Percentiles rank a stretch among this genome's conserved stretches.
These are phyloP conservation scores for Hyaena hyaena DNA, from an alignment of 2,113 vertebrate species.

Conservation along the genomic window DNA sequence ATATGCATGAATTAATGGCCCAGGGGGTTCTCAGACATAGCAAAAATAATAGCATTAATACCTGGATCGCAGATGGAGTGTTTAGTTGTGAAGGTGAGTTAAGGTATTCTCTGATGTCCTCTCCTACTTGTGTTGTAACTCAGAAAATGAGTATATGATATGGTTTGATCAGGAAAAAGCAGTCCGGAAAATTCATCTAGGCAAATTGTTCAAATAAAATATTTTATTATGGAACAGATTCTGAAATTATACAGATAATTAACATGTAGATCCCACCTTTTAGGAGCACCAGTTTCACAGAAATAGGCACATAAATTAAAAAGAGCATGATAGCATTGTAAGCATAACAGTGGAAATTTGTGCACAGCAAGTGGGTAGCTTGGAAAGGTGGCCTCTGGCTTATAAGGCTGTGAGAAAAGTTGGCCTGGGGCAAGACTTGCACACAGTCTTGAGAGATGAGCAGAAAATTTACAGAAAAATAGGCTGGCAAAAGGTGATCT, in stretches of 20 bases:
- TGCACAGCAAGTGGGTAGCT: background rate
- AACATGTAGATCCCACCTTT: background rate
- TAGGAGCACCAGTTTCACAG: background rate
- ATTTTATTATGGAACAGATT: background rate
- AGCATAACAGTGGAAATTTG: too few relatives aligned
- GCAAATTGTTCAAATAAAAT: background rate
- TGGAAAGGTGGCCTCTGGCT: background rate
- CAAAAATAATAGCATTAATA: background rate
- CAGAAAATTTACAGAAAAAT: background rate
- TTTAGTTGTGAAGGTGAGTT: constrained; percentile 37
- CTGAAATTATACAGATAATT: background rate
- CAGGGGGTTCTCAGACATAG: background rate
- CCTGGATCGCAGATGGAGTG: background rate
- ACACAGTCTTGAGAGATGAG: background rate
- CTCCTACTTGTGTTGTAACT: background rate
- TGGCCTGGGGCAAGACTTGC: background rate
- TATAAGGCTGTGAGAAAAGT: background rate
- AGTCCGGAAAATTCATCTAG: constrained; percentile 33
- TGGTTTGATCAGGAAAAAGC: background rate
- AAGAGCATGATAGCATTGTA: rapidly evolving
- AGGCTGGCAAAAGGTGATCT: background rate
- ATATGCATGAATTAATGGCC: background rate
- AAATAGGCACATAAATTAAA: background rate
- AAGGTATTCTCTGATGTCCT: background rate
- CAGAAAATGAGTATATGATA: background rate